These are phyloP conservation scores for Sminthurinus signatus DNA, from an alignment of 1,140 invertebrate species.

Conservation along the genomic window DNA sequence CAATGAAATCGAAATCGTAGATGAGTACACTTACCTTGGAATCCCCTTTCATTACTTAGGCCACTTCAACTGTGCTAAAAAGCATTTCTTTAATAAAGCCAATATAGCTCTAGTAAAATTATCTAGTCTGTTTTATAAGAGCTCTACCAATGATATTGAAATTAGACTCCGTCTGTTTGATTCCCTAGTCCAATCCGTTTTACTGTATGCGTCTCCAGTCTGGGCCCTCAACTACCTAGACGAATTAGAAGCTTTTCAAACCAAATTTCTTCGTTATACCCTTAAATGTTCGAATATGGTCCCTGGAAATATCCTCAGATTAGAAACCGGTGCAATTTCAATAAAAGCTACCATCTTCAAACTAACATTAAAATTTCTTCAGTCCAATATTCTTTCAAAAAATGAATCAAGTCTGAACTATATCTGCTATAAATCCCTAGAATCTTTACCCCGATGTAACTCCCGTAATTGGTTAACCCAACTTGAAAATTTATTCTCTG, in stretches of 20 bases:
- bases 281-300: neutral
- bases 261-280: neutral
- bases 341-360: no score
- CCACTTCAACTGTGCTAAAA: neutral
- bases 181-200: neutral
- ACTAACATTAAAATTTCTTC: no score
- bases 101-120: neutral
- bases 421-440: no score
- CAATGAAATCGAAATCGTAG: constrained; percentile 1
- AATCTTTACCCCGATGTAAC: no score
- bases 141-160: neutral
- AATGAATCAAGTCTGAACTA: no score
- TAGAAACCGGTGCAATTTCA: neutral
- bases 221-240: neutral
- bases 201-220: neutral
- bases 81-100: neutral
- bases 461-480: no score
- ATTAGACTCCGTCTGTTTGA: neutral
- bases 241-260: constrained; percentile 9
- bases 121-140: neutral
- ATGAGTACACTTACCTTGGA: constrained; percentile 4
- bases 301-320: neutral
- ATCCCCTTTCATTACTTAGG: neutral
- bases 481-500: no score
- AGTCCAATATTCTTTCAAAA: no score